Base-by-base conservation (phyloP, 2,113 vertebrate genomes). In the Stigmatopora nigra region DNA sequence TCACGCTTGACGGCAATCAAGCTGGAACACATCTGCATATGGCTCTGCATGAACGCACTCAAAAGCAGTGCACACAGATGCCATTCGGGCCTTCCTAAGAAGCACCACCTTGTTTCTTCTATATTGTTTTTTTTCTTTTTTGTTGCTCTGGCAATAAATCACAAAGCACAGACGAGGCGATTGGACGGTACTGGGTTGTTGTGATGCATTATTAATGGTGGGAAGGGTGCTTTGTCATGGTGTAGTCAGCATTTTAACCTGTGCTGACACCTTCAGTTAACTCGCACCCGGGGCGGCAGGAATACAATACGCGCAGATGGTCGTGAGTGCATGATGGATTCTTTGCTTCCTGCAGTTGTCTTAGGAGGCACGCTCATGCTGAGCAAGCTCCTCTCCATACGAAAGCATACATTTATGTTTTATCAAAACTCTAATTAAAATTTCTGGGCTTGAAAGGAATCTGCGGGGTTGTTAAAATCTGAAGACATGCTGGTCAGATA, bases 211-310 rank as follows among this genome's bases (percentile, higher is more conserved):
- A 78, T 74, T 85, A 81, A 79, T 74, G 61, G 61, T 12, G 64
- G 38, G 53, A 78, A 81, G 83, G 84, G 80, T 84, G 82, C 81
- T 72, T 69, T 4, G 82, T 85, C 83, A 86, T 4, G 56, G 70
- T 79, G 74, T 61, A 83, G 82, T 88, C 87, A 85, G 85, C 81
- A 73, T 73, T 84, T 82, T 78, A 84, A 87, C 84, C 82, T 70
- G 59, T 78, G 82, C 84, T 87, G 84, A 86, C 81, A 79, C 78
- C 80, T 77, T 78, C 77, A 77, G 67, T 86, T 80, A 20, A 75
- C 73, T 81, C 73, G 72, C 81, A 82, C 79, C 73, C 41, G 75
- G 76, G 76, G 80, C 64, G n/a, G 71, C 64, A 72, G 69, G 61
- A 64, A 78, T 73, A 79, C 69, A 75, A 73, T 62, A 48, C 51